A percentile compares a stretch with the other conserved stretches of the same genome.
Evolutionary conservation across 2,113 vertebrate species (phyloP).

Genomic region (Vimba vimba): DNA sequence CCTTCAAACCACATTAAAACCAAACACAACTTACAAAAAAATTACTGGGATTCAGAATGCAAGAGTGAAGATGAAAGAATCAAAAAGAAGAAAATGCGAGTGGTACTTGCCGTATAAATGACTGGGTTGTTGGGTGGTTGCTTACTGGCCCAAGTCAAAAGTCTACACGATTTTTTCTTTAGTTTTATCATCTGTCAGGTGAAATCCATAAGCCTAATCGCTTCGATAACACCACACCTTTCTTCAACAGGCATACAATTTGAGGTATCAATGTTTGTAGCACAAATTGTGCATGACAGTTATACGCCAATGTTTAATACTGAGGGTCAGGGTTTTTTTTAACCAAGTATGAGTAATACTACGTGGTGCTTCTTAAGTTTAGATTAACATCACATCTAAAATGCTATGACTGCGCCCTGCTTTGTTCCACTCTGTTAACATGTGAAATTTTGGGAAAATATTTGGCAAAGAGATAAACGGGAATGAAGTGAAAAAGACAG

Average conservation of each 20-base stretch:
- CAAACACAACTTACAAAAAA: slow-evolving; percentile 18
- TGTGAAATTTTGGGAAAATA: not conserved
- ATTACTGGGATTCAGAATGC: not conserved
- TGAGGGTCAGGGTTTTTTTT: too few relatives aligned
- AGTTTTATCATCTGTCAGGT: too few relatives aligned
- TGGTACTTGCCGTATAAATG: not conserved
- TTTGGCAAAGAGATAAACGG: slow-evolving; percentile 4
- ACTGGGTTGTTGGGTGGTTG: too few relatives aligned
- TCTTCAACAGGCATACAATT: too few relatives aligned
- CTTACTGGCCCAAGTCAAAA: too few relatives aligned
- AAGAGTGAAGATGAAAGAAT: not conserved
- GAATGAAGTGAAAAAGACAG: slow-evolving; percentile 7
- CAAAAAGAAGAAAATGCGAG: not conserved
- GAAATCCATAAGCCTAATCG: too few relatives aligned
- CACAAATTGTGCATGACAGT: too few relatives aligned
- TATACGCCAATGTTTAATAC: too few relatives aligned
- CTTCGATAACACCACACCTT: too few relatives aligned
- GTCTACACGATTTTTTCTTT: too few relatives aligned
- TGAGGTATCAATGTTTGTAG: too few relatives aligned
- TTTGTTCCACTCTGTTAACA: slow-evolving; percentile 9
- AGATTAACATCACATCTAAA: not conserved
- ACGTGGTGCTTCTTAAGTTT: not conserved
- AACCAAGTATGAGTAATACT: not conserved
- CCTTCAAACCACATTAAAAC: not conserved
- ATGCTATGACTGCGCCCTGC: not conserved